These are phyloP conservation scores for Conomelus anceps DNA, from an alignment of 2,888 invertebrate genomes.

Conservation along the genomic window DNA sequence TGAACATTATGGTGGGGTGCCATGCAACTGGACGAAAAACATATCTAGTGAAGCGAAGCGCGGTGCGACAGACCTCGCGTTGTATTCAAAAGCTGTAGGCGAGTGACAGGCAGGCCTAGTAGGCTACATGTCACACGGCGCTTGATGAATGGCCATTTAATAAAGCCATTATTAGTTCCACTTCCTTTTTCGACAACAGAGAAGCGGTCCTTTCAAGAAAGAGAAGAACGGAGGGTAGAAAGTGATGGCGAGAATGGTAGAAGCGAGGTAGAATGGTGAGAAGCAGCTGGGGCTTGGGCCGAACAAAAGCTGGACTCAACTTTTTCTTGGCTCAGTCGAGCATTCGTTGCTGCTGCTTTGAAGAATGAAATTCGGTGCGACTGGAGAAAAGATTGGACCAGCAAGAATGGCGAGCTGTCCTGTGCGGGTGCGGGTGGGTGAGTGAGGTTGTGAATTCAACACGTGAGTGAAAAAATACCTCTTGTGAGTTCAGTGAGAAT, in stretches of 20 bases:
- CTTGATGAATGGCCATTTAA: background rate
- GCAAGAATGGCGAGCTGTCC: background rate
- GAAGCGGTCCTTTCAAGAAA: background rate
- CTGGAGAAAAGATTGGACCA: background rate
- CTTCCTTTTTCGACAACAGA: background rate
- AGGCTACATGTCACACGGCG: background rate
- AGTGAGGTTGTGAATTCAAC: background rate
- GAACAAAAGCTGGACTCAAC: background rate
- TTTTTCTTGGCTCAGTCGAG: background rate
- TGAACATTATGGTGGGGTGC: too few relatives aligned
- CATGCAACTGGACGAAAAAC: background rate
- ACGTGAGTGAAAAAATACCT: background rate
- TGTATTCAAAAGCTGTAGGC: background rate
- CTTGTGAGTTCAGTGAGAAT: background rate
- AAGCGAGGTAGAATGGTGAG: too few relatives aligned
- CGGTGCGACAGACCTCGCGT: too few relatives aligned
- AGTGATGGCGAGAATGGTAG: background rate
- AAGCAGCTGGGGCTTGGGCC: background rate
- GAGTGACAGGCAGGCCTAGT: background rate
- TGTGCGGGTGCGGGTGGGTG: background rate
- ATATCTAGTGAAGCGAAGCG: background rate
- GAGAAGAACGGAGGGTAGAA: background rate
- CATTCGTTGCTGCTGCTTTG: background rate
- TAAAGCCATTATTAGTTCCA: background rate
- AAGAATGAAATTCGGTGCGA: background rate